These are phyloP conservation scores for Rhadina sibilatrix DNA, from an alignment of 2,113 vertebrate genomes.

Conservation along the genomic window DNA sequence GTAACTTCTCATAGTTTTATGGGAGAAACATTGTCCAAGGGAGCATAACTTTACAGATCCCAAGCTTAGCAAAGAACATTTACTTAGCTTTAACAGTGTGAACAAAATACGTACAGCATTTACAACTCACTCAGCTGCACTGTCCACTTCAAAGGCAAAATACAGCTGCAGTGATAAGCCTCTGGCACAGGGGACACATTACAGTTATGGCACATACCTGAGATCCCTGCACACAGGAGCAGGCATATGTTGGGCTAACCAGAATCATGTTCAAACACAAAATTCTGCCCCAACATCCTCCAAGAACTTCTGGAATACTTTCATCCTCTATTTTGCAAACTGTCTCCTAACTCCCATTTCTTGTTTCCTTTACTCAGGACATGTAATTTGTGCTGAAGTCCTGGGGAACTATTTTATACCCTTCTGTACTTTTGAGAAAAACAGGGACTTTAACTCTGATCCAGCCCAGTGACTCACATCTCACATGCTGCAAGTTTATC, in stretches of 20 bases:
- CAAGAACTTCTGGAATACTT: not conserved
- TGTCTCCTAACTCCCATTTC: not conserved
- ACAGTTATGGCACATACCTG: not conserved
- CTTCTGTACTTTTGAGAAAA: not conserved
- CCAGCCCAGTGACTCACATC: not conserved
- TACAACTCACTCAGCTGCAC: not conserved
- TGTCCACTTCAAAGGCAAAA: not conserved
- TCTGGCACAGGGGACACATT: not conserved
- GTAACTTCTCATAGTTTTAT: not conserved
- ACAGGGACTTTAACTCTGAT: not conserved
- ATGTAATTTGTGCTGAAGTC: not conserved
- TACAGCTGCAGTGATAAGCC: not conserved
- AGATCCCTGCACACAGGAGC: not conserved
- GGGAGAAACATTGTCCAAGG: not conserved
- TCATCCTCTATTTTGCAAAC: not conserved
- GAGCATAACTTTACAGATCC: not conserved
- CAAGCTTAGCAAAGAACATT: not conserved
- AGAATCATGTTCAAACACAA: not conserved
- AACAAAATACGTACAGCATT: not conserved
- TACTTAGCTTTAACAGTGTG: not conserved
- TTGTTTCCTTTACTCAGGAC: not conserved
- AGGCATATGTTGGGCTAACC: not conserved
- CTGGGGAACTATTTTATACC: not conserved
- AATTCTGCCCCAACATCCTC: not conserved
- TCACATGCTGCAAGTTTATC: not conserved